Percentiles rank a stretch among this genome's conserved stretches.
Evolutionary conservation across 2,797 vertebrate genomes (phyloP).

Genomic region (Helarctos malayanus): DNA sequence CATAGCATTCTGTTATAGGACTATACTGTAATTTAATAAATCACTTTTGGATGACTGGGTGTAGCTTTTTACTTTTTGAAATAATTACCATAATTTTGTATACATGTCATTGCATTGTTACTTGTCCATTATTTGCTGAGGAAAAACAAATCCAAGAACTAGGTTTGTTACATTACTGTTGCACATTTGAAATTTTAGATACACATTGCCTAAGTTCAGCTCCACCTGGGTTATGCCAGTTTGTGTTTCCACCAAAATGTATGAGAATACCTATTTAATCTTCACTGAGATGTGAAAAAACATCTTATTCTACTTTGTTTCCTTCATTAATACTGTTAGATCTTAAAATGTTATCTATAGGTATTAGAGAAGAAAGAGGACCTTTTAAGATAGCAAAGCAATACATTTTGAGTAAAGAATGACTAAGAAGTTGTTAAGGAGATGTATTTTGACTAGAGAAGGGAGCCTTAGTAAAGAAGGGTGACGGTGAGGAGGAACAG

Average conservation of each 20-base stretch:
- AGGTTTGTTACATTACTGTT: conserved; percentile 50
- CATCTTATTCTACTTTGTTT: conserved; percentile 8
- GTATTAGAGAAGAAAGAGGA: conserved; percentile 14
- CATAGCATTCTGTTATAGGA: conserved; percentile 11
- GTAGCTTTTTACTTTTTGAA: conserved; percentile 52
- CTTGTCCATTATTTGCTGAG: conserved; percentile 61
- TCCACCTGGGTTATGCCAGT: background rate
- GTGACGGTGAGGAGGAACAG: background rate
- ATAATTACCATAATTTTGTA: background rate
- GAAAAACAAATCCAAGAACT: conserved; percentile 15
- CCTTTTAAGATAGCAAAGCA: background rate
- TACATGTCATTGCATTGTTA: background rate
- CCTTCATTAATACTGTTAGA: conserved; percentile 37
- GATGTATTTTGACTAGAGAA: conserved; percentile 27
- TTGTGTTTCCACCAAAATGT: conserved; percentile 26
- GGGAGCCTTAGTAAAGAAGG: background rate
- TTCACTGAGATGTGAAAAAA: conserved; percentile 47
- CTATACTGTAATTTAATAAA: conserved; percentile 30
- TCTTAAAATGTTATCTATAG: conserved; percentile 34
- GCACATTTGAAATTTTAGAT: conserved; percentile 44
- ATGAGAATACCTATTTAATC: conserved; percentile 26
- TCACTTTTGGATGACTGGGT: conserved; percentile 27
- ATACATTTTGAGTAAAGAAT: conserved; percentile 54
- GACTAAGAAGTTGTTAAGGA: conserved; percentile 19
- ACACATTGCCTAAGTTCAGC: background rate